Conservation (phyloP, 2,797 vertebrate genomes). For the Orestias chungarensis region DNA sequence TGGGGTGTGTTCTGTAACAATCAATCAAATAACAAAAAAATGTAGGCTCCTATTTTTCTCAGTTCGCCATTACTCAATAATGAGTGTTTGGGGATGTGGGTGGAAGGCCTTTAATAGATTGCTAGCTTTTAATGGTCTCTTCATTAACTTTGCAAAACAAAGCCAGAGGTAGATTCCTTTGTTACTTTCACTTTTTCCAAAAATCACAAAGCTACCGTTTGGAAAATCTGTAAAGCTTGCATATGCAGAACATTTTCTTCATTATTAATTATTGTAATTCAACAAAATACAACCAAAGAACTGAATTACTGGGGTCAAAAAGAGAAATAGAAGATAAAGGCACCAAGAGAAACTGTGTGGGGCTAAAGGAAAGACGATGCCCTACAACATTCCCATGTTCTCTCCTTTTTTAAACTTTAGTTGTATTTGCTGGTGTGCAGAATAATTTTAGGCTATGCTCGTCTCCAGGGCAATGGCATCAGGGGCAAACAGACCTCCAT, state of each 20-base stretch:
- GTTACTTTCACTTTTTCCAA: background rate
- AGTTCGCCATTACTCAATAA: constrained; percentile 6
- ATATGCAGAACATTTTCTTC: background rate
- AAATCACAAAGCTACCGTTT: background rate
- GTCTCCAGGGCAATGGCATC: constrained; percentile 82
- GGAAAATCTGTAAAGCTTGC: background rate
- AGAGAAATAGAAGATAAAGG: constrained; percentile 4
- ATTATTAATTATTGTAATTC: background rate
- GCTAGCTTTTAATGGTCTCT: constrained; percentile 5
- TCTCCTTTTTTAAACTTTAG: constrained; percentile 54
- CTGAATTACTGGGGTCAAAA: too few relatives aligned
- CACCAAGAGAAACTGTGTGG: background rate
- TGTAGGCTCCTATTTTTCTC: background rate
- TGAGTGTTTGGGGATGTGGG: constrained; percentile 9
- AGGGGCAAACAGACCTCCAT: constrained; percentile 82
- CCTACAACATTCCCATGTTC: constrained; percentile 68
- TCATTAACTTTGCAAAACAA: constrained; percentile 4
- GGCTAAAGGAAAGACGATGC: constrained; percentile 30
- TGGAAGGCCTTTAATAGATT: constrained; percentile 4
- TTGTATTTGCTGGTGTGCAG: constrained; percentile 75
- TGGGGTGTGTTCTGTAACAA: background rate
- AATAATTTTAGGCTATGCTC: constrained; percentile 72
- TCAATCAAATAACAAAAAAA: constrained; percentile 9
- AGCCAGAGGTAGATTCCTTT: constrained; percentile 4
- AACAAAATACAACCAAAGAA: background rate